phyloP scores from a whole-genome alignment of 2,113 vertebrate genomes.

The Semnornis frantzii region DNA sequence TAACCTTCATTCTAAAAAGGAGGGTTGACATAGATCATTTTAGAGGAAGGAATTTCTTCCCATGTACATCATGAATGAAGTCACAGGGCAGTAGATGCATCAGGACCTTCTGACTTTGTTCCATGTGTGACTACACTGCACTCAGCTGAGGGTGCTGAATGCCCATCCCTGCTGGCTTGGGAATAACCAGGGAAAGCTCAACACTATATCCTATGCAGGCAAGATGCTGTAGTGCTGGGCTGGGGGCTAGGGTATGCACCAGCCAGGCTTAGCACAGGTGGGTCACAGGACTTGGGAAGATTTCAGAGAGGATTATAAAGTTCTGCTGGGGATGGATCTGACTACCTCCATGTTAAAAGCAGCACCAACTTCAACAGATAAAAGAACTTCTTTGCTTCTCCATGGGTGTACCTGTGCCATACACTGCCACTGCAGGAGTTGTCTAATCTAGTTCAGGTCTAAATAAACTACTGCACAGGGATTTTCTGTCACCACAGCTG shows the following conservation, averaged over 20 bases:
- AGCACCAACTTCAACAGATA: neutral
- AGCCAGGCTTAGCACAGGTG: neutral
- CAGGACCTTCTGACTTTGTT: neutral
- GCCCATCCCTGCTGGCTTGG: neutral
- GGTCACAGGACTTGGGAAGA: neutral
- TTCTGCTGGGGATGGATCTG: neutral
- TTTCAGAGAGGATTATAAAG: neutral
- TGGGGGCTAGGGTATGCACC: rapidly evolving
- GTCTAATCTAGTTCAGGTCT: neutral
- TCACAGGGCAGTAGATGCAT: neutral
- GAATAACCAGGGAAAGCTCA: neutral
- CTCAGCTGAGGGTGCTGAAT: neutral
- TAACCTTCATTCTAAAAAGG: neutral
- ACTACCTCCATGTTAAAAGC: neutral
- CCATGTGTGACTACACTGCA: rapidly evolving
- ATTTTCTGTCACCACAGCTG: neutral
- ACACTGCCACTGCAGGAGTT: neutral
- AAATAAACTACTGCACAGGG: rapidly evolving
- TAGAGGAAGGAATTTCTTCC: neutral
- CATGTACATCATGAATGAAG: neutral
- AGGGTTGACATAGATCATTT: neutral
- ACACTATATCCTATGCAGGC: rapidly evolving
- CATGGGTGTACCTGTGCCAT: too few species aligned
- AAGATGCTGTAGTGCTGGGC: rapidly evolving
- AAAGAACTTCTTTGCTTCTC: neutral